Evolutionary conservation across 2,113 vertebrate genomes (phyloP).

Genomic region (Gopherus evgoodei): DNA sequence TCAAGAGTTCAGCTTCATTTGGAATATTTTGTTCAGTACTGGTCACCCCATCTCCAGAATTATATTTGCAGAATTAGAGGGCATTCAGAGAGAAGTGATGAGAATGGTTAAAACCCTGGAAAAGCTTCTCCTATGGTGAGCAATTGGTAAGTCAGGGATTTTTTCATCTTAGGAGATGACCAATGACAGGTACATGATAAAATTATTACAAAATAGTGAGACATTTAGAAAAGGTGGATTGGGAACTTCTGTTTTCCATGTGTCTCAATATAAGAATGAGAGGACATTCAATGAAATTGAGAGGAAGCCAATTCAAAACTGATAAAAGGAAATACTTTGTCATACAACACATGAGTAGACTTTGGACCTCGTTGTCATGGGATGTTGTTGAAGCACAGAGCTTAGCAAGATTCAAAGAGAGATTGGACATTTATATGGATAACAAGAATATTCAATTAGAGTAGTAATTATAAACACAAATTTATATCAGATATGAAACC

Average conservation of each 20-base stretch:
- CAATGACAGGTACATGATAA: neutral
- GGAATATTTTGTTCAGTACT: neutral
- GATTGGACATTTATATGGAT: neutral
- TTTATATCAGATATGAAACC: neutral
- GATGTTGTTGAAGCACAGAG: neutral
- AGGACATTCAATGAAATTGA: neutral
- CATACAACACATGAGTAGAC: neutral
- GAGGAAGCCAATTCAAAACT: neutral
- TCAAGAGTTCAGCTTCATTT: neutral
- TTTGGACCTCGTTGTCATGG: fast-evolving
- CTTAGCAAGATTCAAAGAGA: neutral
- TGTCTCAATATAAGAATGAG: neutral
- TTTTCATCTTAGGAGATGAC: neutral
- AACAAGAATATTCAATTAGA: neutral
- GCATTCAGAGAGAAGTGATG: neutral
- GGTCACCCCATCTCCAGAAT: constrained; percentile 14
- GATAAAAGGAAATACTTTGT: neutral
- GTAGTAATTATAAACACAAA: neutral
- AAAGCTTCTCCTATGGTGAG: neutral
- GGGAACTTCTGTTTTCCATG: neutral
- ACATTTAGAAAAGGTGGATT: neutral
- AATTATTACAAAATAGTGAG: constrained; percentile 7
- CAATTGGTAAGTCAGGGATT: neutral
- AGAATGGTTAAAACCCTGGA: constrained; percentile 18
- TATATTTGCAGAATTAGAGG: neutral